A percentile compares a stretch with the other conserved stretches of the same genome.
These are phyloP conservation scores for Neocrepidodera transversa DNA, from an alignment of 2,888 invertebrate species.

Conservation along the genomic window DNA sequence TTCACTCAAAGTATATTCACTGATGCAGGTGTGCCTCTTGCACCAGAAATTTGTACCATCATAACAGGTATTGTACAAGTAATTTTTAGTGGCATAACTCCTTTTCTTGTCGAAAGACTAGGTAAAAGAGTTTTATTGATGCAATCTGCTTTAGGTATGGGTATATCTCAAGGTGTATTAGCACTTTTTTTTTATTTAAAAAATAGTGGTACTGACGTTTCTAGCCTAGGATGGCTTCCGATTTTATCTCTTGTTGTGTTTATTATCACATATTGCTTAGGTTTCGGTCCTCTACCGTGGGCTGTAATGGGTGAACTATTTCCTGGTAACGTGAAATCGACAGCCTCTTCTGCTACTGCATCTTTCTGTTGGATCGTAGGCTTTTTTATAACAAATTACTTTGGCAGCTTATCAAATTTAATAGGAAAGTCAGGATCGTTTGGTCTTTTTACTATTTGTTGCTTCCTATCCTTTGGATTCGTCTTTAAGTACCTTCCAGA, in stretches of 20 bases:
- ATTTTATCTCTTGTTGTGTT: constrained; percentile 74
- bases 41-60: constrained; percentile 76
- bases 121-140: constrained; percentile 78
- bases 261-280: constrained; percentile 78
- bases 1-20: constrained; percentile 77
- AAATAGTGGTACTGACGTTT: constrained; percentile 64
- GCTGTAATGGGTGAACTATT: constrained; percentile 86
- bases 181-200: constrained; percentile 63
- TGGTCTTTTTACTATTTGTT: constrained; percentile 74
- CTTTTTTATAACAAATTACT: constrained; percentile 79
- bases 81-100: constrained; percentile 75
- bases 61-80: constrained; percentile 82
- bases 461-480: constrained; percentile 72
- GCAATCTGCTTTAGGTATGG: constrained; percentile 73
- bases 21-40: constrained; percentile 54
- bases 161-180: constrained; percentile 59
- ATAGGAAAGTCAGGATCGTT: constrained; percentile 75
- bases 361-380: constrained; percentile 79
- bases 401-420: constrained; percentile 64
- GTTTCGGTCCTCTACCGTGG: constrained; percentile 83
- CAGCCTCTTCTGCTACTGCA: constrained; percentile 78
- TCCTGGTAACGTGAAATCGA: constrained; percentile 80
- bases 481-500: constrained; percentile 80
- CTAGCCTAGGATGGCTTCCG: constrained; percentile 72
- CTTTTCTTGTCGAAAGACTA: constrained; percentile 77